phyloP scores from a whole-genome alignment of 2,797 vertebrate species.

The Sebastiscus tertius region DNA sequence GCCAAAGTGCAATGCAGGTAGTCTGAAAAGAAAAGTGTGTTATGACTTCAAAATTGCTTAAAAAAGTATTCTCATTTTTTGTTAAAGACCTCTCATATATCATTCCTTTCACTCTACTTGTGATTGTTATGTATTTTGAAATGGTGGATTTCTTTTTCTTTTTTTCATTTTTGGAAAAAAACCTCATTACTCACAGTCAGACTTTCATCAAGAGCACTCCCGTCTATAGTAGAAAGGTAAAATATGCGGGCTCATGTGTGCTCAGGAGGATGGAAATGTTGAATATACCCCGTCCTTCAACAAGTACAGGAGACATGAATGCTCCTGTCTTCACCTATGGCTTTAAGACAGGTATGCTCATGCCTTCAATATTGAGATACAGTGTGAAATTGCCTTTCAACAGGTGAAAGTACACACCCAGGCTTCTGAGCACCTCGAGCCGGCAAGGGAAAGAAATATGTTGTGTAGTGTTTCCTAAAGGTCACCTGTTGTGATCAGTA shows the following conservation, averaged over 20 bases:
- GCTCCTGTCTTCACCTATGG: constrained; percentile 30
- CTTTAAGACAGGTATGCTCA: constrained; percentile 39
- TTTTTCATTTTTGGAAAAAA: neutral
- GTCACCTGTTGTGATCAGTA: neutral
- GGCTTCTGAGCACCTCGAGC: neutral
- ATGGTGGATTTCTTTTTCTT: neutral
- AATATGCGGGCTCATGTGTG: constrained; percentile 38
- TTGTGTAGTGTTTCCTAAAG: neutral
- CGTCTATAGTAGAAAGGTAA: constrained; percentile 6
- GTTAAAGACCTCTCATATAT: neutral
- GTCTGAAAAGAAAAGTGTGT: neutral
- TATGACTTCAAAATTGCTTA: neutral
- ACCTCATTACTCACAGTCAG: constrained; percentile 21
- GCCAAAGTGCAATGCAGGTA: neutral
- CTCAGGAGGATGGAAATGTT: constrained; percentile 39
- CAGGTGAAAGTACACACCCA: neutral
- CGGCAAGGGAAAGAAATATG: neutral
- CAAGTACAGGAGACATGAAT: constrained; percentile 39
- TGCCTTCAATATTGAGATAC: constrained; percentile 37
- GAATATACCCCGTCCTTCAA: constrained; percentile 49
- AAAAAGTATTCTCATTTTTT: neutral
- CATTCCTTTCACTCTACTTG: neutral
- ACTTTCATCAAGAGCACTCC: constrained; percentile 10
- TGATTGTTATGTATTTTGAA: constrained; percentile 7
- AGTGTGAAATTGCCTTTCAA: constrained; percentile 35